Evolutionary conservation across 1,140 invertebrate species (phyloP).

Genomic region (Littorina saxatilis): DNA sequence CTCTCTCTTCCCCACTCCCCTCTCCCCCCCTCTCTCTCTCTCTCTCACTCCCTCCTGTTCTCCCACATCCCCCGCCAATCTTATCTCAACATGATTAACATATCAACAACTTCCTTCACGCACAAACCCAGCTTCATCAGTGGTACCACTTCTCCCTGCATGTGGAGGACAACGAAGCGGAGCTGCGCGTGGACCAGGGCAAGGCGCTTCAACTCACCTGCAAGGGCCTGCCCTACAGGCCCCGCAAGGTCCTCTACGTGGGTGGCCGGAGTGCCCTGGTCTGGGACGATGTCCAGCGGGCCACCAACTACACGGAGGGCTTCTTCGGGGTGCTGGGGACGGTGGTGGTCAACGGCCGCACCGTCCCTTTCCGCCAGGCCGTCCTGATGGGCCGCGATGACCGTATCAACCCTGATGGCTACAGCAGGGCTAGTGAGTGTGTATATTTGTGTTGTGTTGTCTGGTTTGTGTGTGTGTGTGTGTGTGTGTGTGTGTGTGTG

Average conservation of each 20-base stretch:
- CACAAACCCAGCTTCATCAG: slow-evolving; percentile 31
- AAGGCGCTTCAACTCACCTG: slow-evolving; percentile 29
- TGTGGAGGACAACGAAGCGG: slow-evolving; percentile 19
- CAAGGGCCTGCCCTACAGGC: slow-evolving; percentile 13
- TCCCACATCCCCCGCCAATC: too few relatives aligned
- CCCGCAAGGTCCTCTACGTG: slow-evolving; percentile 16
- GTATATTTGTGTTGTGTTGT: not conserved
- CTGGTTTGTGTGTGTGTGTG: too few relatives aligned
- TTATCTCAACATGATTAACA: too few relatives aligned
- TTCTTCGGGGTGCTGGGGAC: slow-evolving; percentile 30
- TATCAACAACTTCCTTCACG: too few relatives aligned
- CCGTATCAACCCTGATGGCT: slow-evolving; percentile 32
- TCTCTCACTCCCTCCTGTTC: too few relatives aligned
- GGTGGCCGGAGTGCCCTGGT: not conserved
- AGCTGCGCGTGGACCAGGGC: slow-evolving; percentile 34
- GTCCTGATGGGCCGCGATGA: slow-evolving; percentile 27
- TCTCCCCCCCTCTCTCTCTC: too few relatives aligned
- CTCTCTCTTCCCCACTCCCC: too few relatives aligned
- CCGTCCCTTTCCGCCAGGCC: slow-evolving; percentile 13
- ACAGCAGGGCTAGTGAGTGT: slow-evolving; percentile 32
- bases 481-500: slow-evolving; percentile 2
- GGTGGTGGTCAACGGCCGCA: slow-evolving; percentile 34
- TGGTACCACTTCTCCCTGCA: slow-evolving; percentile 37
- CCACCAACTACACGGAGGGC: slow-evolving; percentile 29
- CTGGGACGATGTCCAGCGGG: slow-evolving; percentile 7